phyloP scores from a whole-genome alignment of 2,797 vertebrate species.

The Clamator glandarius region DNA sequence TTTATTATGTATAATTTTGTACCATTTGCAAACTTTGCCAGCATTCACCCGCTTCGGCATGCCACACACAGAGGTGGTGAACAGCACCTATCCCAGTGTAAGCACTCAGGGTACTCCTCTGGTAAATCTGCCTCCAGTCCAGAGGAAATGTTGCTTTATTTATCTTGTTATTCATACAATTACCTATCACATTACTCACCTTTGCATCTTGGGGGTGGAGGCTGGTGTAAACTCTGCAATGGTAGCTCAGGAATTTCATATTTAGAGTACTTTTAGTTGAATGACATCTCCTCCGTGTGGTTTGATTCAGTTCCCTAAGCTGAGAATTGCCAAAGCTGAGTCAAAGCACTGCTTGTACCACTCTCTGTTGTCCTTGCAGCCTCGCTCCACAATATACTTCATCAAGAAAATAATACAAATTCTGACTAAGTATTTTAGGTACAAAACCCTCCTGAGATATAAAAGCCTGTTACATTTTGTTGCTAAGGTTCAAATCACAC shows the following conservation, averaged over 20 bases:
- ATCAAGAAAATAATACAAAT: not conserved
- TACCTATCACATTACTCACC: not conserved
- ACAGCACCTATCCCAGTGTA: rapidly evolving
- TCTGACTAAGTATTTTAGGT: not conserved
- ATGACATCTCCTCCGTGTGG: not conserved
- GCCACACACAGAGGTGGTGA: not conserved
- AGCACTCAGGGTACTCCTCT: not conserved
- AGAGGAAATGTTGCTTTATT: not conserved
- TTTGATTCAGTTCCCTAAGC: not conserved
- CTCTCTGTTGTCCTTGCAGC: not conserved
- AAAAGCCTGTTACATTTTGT: not conserved
- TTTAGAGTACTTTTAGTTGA: not conserved
- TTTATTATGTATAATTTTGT: conserved; percentile 41
- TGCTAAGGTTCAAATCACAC: not conserved
- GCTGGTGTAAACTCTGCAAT: not conserved
- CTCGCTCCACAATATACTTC: not conserved
- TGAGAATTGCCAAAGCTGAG: not conserved
- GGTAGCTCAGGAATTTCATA: not conserved
- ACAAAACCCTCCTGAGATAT: not conserved
- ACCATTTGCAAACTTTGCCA: conserved; percentile 17
- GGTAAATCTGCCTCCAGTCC: not conserved
- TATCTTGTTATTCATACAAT: not conserved
- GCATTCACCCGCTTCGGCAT: not conserved
- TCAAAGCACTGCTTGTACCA: not conserved
- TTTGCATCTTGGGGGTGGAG: not conserved